Evolutionary conservation across 2,888 invertebrate genomes (phyloP), one percentile per base, ranked within the genome.

Genomic region (Noctua janthe): DNA sequence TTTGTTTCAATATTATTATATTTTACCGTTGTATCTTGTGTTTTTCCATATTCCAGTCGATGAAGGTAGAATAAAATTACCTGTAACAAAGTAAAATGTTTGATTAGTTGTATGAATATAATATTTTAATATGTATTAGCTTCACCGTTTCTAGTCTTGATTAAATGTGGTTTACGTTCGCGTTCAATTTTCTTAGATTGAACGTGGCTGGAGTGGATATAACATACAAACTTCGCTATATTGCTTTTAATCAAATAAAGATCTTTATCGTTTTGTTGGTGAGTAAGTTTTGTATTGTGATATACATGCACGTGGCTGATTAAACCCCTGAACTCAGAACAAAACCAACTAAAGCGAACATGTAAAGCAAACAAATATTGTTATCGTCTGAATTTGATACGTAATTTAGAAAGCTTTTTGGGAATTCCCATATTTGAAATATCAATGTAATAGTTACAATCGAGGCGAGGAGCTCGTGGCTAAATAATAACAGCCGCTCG

Each of bases 31-130:
- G 35, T 47, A 73, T 75, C 51, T 66, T 71, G 62, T 54, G 47
- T 76, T 72, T 84, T 56, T 71, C 47, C 66, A 75, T 64, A 80
- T 74, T 79, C 13, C n/a, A 59, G 77, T 71, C 69, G 64, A 66
- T 56, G 49, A 69, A 74, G 13, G 54, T 77, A 39, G 43, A 76
- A 70, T 82, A 2, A 77, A 83, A 83, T 83, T 88, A 88, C 88
- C 88, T 89, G 88, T 15, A 88, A 88, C 88, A 87, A 88, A 89
- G 70, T 72, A 83, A 79, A 80, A 76, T 62, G 6, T 76, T 77
- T 79, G 49, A 77, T 87, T 74, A 83, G 51, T 81, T 71, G 11
- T 2, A 71, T 79, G 78, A 78, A 86, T 79, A 76, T 76, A 78
- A 86, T 79, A 76, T 76, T 78, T 76, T 64, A 47, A 47, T 39